These are phyloP conservation scores for Orientallactaga sibirica DNA, from an alignment of 2,797 vertebrate species.

Conservation along the genomic window DNA sequence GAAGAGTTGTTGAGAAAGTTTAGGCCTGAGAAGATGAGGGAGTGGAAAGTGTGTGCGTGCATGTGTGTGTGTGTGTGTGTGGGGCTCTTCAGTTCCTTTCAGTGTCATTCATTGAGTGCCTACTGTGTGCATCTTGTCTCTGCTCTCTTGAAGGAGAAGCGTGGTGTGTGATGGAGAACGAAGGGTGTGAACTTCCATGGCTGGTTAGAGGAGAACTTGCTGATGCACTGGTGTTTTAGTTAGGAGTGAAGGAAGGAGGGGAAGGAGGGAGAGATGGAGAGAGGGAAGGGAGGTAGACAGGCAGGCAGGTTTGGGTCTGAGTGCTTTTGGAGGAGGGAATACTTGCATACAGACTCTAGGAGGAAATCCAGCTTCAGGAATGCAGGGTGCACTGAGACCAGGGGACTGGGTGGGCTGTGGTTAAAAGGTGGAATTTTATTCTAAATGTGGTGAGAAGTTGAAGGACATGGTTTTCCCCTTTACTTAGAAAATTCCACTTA, in stretches of 20 bases:
- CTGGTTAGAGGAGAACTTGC: not conserved
- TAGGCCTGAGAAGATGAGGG: not conserved
- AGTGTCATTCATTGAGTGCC: not conserved
- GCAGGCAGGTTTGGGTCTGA: not conserved
- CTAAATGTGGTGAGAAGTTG: not conserved
- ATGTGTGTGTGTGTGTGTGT: not conserved
- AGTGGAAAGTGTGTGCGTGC: not conserved
- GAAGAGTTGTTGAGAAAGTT: not conserved
- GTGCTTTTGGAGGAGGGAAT: not conserved
- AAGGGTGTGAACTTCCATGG: not conserved
- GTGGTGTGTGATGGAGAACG: not conserved
- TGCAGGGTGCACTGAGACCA: not conserved
- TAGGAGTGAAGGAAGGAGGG: not conserved
- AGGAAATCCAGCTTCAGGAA: not conserved
- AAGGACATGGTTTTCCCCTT: not conserved
- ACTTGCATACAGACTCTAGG: not conserved
- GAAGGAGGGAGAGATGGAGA: too few species aligned
- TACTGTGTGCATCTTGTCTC: not conserved
- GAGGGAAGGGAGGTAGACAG: too few species aligned
- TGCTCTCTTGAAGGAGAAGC: not conserved
- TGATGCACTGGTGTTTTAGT: not conserved
- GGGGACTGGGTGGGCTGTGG: not conserved
- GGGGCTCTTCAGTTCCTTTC: not conserved
- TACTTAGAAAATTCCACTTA: constrained; percentile 18
- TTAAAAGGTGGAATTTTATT: constrained; percentile 23